phyloP scores from a whole-genome alignment of 2,888 invertebrate genomes.

The Nomada fabriciana region DNA sequence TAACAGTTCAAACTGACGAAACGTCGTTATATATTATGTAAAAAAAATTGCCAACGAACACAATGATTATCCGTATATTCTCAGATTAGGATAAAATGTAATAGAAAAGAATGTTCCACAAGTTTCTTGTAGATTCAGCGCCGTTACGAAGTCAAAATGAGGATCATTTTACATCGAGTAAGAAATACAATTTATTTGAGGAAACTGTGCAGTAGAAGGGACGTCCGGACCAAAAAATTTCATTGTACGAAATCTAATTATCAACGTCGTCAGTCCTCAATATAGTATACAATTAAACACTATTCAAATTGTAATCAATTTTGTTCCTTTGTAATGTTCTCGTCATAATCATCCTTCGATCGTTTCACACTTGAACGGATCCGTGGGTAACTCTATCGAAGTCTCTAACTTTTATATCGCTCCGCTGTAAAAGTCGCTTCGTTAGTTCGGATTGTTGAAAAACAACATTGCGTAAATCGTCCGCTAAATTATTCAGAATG shows the following conservation, averaged over 20 bases:
- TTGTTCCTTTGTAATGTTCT: conserved; percentile 25
- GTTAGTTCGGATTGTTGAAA: conserved; percentile 33
- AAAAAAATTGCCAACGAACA: neutral
- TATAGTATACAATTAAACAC: conserved; percentile 21
- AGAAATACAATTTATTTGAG: conserved; percentile 29
- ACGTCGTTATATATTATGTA: neutral
- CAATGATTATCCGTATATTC: conserved; percentile 14
- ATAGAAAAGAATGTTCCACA: conserved; percentile 5
- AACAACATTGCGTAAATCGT: conserved; percentile 15
- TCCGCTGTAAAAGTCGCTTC: conserved; percentile 59
- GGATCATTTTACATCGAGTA: conserved; percentile 7
- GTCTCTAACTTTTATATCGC: conserved; percentile 59
- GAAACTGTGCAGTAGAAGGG: conserved; percentile 45
- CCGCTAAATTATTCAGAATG: conserved; percentile 49
- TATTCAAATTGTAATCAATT: conserved; percentile 13
- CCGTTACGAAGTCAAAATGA: too few species aligned
- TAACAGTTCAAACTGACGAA: neutral
- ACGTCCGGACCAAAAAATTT: conserved; percentile 66
- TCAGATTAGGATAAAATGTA: conserved; percentile 5
- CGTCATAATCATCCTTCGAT: neutral
- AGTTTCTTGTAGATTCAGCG: neutral
- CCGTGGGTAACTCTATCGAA: conserved; percentile 12
- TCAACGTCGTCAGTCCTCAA: conserved; percentile 29
- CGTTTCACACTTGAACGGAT: conserved; percentile 17
- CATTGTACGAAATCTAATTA: conserved; percentile 25